Conservation (phyloP, 1,140 invertebrate genomes). For the Maconellicoccus hirsutus region DNA sequence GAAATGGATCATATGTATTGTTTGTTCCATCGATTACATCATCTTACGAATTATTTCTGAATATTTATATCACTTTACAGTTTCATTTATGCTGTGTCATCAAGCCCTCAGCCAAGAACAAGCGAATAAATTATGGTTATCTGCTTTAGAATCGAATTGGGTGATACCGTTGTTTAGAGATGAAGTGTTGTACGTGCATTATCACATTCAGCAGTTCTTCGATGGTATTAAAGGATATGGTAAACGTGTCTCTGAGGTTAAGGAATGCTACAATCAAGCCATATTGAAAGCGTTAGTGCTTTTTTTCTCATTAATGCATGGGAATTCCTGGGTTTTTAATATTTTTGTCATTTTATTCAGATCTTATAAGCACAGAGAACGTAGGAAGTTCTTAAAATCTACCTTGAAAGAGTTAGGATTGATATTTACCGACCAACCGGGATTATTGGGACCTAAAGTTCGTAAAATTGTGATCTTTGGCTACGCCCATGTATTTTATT, state of each 20-base stretch:
- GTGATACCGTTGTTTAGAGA: constrained; percentile 90
- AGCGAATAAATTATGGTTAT: constrained; percentile 79
- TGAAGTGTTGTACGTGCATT: constrained; percentile 92
- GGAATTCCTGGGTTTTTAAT: too few relatives aligned
- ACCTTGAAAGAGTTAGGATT: constrained; percentile 89
- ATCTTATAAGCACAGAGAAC: constrained; percentile 79
- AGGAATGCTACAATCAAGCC: constrained; percentile 83
- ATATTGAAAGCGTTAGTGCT: constrained; percentile 59
- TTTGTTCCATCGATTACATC: constrained; percentile 39
- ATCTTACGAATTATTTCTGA: background rate
- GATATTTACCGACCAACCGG: constrained; percentile 95
- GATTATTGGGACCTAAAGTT: constrained; percentile 83
- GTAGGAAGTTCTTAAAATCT: constrained; percentile 90
- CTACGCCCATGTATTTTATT: too few relatives aligned
- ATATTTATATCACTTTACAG: constrained; percentile 36
- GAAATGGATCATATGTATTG: constrained; percentile 81
- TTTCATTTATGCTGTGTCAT: constrained; percentile 85
- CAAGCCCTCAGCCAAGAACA: constrained; percentile 65
- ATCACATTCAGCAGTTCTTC: constrained; percentile 85
- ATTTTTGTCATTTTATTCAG: constrained; percentile 27
- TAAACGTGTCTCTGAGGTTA: constrained; percentile 85
- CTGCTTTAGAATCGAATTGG: constrained; percentile 84
- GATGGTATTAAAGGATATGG: constrained; percentile 91
- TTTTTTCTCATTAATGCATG: constrained; percentile 25
- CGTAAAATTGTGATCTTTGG: too few relatives aligned